Base-by-base conservation (phyloP, 2,888 invertebrate genomes). In the Torymus aiolomorphi region DNA sequence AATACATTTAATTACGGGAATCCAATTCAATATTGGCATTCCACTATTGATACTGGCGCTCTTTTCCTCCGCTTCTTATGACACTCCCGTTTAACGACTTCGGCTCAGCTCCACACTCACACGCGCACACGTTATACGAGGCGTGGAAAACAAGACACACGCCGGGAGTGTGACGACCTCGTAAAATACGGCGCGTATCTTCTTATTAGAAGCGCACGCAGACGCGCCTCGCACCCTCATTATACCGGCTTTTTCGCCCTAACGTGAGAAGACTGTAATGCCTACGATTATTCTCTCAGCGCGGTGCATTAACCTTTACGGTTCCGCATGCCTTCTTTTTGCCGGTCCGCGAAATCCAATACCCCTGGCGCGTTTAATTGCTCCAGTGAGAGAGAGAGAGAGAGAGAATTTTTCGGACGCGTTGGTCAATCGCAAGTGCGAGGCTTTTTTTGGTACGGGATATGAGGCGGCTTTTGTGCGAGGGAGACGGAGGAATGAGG, bases 171-270 rank as follows among this genome's bases (percentile, higher is more conserved):
- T 82, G 83, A 82, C 80, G 83, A 78, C 86, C 86, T 87, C 87
- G 85, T 88, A 88, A 88, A 88, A 88, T 88, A 88, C 86, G 86
- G 88, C 86, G 86, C 87, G 85, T 86, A 87, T 88, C 87, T 87
- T 88, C 88, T 88, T 88, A 88, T 88, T 88, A 88, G 88, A 86
- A 87, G 87, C 87, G 87, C 88, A 88, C 88, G 42, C 42, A 42
- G 1, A 8, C 24, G 24, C 86, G 87, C n/a, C n/a, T n/a, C 66
- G n/a, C 88, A 87, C 88, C 85, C 88, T 88, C 87, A 87, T 89
- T 88, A 88, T 81, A 82, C 42, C 78, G n/a, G 16, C 81, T 74
- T 51, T 72, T 12, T 56, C 56, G 56, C 66, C n/a, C 31, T 14
- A 65, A 63, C 73, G 42, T 51, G 51, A 52, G 49, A 61, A 18